These are phyloP conservation scores for Oncorhynchus masou DNA, from an alignment of 2,113 vertebrate species.

Conservation along the genomic window DNA sequence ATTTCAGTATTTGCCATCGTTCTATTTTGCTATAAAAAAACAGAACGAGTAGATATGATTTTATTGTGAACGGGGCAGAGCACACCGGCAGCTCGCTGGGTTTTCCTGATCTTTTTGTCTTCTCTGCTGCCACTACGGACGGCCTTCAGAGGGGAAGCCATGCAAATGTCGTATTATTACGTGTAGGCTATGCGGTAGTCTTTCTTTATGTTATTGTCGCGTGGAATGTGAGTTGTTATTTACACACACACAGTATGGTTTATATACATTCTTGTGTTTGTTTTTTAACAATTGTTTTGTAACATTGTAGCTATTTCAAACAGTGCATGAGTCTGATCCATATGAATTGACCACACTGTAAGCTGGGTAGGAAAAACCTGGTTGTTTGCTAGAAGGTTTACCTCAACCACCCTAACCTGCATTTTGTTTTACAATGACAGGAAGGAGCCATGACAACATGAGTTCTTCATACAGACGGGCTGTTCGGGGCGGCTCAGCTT, in stretches of 20 bases:
- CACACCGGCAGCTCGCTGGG: slow-evolving; percentile 20
- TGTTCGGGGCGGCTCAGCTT: slow-evolving; percentile 78
- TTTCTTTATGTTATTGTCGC: slow-evolving; percentile 16
- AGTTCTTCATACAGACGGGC: slow-evolving; percentile 90
- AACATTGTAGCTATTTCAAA: neutral
- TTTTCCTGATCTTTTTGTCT: slow-evolving; percentile 37
- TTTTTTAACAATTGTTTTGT: neutral
- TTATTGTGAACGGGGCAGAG: slow-evolving; percentile 17
- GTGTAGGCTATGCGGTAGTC: slow-evolving; percentile 18
- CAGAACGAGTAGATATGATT: slow-evolving; percentile 40
- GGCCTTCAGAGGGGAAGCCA: slow-evolving; percentile 65
- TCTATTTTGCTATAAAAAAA: slow-evolving; percentile 24
- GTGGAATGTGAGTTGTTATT: neutral
- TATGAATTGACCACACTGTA: neutral
- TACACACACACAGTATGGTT: neutral
- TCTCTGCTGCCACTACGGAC: slow-evolving; percentile 32
- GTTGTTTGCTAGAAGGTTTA: neutral
- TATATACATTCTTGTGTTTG: neutral
- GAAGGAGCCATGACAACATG: slow-evolving; percentile 82
- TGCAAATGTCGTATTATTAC: slow-evolving; percentile 51
- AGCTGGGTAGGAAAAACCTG: neutral
- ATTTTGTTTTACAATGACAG: slow-evolving; percentile 54
- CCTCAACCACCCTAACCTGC: slow-evolving; percentile 22
- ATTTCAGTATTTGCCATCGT: slow-evolving; percentile 42
- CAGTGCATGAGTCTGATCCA: neutral